phyloP scores from a whole-genome alignment of 2,888 invertebrate species.

The Parapristionchus giblindavisi region DNA sequence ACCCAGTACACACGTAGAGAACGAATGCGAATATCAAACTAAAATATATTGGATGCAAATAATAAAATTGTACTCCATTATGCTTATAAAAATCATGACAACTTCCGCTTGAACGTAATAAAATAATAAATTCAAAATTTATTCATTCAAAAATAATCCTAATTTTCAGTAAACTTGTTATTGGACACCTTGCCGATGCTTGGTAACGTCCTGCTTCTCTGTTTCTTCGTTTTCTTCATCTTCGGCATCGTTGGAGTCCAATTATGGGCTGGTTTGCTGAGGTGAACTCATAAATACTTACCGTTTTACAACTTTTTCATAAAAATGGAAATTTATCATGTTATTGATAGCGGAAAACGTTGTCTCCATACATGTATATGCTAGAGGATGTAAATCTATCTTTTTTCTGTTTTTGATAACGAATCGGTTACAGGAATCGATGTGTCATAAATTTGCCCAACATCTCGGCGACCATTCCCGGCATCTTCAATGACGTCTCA shows the following conservation, averaged over 20 bases:
- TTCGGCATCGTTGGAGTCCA: conserved; percentile 99
- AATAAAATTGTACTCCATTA: too few relatives aligned
- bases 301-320: not conserved
- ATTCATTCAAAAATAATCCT: too few relatives aligned
- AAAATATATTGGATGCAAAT: too few relatives aligned
- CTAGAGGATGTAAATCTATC: too few relatives aligned
- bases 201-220: conserved; percentile 92
- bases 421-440: conserved; percentile 59
- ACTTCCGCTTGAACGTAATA: too few relatives aligned
- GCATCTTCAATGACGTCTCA: conserved; percentile 59
- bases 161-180: conserved; percentile 92
- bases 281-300: conserved; percentile 82
- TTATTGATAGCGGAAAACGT: not conserved
- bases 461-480: conserved; percentile 54
- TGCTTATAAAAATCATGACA: too few relatives aligned
- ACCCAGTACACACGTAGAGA: too few relatives aligned
- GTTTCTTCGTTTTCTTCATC: conserved; percentile 99
- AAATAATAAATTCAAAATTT: too few relatives aligned
- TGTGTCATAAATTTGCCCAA: conserved; percentile 65
- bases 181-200: conserved; percentile 98
- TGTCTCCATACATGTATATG: too few relatives aligned
- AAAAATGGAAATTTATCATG: not conserved
- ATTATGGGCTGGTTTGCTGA: conserved; percentile 95
- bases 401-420: too few relatives aligned
- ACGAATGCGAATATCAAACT: too few relatives aligned